Conservation (phyloP, 2,113 vertebrate genomes). For the Thamnaconus septentrionalis region DNA sequence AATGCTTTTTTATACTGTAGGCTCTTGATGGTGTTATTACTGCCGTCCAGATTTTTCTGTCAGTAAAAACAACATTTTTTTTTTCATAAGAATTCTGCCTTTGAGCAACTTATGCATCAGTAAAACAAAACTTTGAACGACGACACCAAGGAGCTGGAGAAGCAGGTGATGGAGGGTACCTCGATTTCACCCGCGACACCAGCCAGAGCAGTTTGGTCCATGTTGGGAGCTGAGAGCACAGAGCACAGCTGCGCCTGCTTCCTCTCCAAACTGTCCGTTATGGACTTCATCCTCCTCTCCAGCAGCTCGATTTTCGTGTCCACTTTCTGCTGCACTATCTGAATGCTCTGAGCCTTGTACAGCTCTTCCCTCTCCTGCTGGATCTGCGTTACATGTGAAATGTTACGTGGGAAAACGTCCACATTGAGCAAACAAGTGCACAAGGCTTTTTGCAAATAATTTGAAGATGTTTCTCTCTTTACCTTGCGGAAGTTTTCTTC, state of each 20-base stretch:
- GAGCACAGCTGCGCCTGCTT: constrained; percentile 83
- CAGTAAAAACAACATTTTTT: constrained; percentile 10
- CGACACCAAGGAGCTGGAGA: background rate
- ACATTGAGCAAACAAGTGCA: background rate
- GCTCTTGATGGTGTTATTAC: constrained; percentile 27
- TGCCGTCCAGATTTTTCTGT: constrained; percentile 32
- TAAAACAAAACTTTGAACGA: no score
- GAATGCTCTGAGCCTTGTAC: constrained; percentile 75
- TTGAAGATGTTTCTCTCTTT: constrained; percentile 2
- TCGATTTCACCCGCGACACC: constrained; percentile 78
- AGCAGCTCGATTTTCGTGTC: constrained; percentile 81
- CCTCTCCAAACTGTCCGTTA: constrained; percentile 76
- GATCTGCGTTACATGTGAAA: constrained; percentile 72
- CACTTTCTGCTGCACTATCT: constrained; percentile 80
- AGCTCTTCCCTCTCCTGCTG: constrained; percentile 84
- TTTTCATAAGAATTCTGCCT: no score
- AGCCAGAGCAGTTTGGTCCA: constrained; percentile 76
- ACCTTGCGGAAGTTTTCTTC: constrained; percentile 86
- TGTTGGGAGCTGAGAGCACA: constrained; percentile 77
- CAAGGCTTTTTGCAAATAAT: background rate
- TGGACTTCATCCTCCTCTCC: constrained; percentile 79
- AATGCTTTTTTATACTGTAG: constrained; percentile 26
- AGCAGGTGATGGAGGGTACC: constrained; percentile 66
- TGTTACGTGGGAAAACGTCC: background rate
- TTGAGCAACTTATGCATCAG: no score